A percentile compares a stretch with the other conserved stretches of the same genome.
Evolutionary conservation across 2,888 invertebrate genomes (phyloP).

Genomic region (Leptura quadrifasciata): DNA sequence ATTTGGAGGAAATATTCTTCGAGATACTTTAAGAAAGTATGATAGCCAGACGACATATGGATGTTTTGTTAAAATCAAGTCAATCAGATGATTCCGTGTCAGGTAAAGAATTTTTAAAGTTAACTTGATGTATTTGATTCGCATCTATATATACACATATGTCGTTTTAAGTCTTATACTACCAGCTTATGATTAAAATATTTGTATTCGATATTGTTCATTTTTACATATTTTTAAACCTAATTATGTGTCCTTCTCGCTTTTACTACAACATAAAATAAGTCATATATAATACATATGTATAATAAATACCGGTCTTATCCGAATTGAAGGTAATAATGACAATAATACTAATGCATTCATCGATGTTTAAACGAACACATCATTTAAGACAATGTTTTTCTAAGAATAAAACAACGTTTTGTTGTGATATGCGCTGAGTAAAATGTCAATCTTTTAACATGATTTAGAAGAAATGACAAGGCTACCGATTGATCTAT

Average conservation of each 20-base stretch:
- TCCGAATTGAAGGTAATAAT: slow-evolving; percentile 7
- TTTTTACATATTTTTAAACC: too few species aligned
- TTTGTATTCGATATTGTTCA: too few species aligned
- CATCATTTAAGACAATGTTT: not conserved
- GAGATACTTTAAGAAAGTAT: too few species aligned
- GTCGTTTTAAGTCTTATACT: too few species aligned
- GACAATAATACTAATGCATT: slow-evolving; percentile 15
- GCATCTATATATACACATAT: too few species aligned
- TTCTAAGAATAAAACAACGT: slow-evolving; percentile 6
- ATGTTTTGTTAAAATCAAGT: too few species aligned
- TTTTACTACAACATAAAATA: not conserved
- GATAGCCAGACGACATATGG: too few species aligned
- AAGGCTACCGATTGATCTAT: slow-evolving; percentile 10
- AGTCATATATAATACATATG: not conserved
- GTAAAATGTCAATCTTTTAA: slow-evolving; percentile 8
- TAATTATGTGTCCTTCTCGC: not conserved
- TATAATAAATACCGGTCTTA: slow-evolving; percentile 14
- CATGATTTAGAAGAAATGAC: slow-evolving; percentile 17
- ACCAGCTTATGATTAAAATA: too few species aligned
- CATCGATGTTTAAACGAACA: slow-evolving; percentile 1
- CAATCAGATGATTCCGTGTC: too few species aligned
- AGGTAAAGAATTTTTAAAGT: too few species aligned
- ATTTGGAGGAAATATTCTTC: too few species aligned
- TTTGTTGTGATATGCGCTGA: not conserved
- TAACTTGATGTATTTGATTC: too few species aligned